phyloP scores from a whole-genome alignment of 1,140 invertebrate species.

The Caenorhabditis brenneri region DNA sequence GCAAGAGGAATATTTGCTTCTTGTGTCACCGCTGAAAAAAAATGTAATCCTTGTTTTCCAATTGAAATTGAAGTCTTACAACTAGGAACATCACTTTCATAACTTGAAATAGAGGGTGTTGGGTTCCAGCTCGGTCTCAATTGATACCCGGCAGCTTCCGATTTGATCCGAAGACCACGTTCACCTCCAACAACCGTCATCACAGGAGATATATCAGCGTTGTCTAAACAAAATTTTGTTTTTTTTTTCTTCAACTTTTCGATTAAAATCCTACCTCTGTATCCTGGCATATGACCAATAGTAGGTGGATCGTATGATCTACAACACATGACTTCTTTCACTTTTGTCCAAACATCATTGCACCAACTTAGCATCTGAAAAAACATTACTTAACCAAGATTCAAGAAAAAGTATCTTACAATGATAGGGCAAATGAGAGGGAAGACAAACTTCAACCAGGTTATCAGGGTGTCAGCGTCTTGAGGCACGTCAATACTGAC shows the following conservation, averaged over 20 bases:
- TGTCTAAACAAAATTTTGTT: neutral
- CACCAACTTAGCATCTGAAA: conserved; percentile 27
- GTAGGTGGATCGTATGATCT: conserved; percentile 17
- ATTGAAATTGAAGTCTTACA: neutral
- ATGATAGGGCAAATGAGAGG: conserved; percentile 8
- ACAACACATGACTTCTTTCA: conserved; percentile 29
- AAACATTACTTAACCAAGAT: neutral
- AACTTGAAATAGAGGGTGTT: neutral
- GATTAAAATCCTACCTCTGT: neutral
- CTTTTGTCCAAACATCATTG: conserved; percentile 35
- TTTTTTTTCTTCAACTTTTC: neutral
- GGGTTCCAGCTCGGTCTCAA: neutral
- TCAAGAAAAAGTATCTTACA: neutral
- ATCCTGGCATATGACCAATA: conserved; percentile 25
- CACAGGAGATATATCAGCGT: neutral
- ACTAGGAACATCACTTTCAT: conserved; percentile 5
- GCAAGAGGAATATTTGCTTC: neutral
- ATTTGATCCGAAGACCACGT: neutral
- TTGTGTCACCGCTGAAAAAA: conserved; percentile 18
- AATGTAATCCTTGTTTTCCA: too few species aligned
- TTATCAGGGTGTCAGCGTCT: conserved; percentile 10
- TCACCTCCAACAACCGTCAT: neutral
- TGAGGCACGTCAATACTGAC: neutral
- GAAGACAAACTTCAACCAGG: conserved; percentile 12
- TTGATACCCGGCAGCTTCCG: neutral